Evolutionary conservation across 2,888 invertebrate species (phyloP).

Genomic region (Limnephilus rhombicus): DNA sequence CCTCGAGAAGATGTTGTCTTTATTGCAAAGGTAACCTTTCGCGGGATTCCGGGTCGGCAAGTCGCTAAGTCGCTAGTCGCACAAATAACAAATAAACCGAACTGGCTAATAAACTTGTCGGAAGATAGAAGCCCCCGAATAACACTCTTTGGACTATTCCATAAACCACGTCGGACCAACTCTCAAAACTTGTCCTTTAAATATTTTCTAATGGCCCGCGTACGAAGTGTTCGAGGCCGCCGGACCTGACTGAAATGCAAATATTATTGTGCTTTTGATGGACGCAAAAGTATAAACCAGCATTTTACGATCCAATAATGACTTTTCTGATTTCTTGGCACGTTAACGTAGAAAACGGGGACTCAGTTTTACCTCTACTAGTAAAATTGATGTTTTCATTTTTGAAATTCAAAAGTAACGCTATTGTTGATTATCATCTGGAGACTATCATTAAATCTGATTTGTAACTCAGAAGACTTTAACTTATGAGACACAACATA

Average conservation of each 20-base stretch:
- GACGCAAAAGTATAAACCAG: conserved; percentile 5
- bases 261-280: conserved; percentile 33
- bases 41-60: neutral
- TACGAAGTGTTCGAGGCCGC: neutral
- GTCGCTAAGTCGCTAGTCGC: conserved; percentile 42
- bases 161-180: conserved; percentile 58
- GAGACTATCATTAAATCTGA: no score
- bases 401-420: neutral
- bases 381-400: neutral
- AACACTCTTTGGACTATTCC: conserved; percentile 58
- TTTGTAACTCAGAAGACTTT: no score
- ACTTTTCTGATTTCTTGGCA: conserved; percentile 18
- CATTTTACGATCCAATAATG: conserved; percentile 33
- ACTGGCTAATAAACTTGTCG: conserved; percentile 65
- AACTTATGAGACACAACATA: no score
- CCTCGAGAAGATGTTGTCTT: conserved; percentile 41
- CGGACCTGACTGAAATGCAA: conserved; percentile 26
- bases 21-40: conserved; percentile 54
- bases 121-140: conserved; percentile 60
- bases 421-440: neutral
- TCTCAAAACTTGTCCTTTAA: conserved; percentile 59
- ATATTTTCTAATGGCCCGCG: conserved; percentile 57
- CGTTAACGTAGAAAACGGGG: neutral
- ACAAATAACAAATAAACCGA: conserved; percentile 63
- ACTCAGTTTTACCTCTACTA: neutral